phyloP scores from a whole-genome alignment of 64 coral and sea anemone genomes.

The Porites lutea region DNA sequence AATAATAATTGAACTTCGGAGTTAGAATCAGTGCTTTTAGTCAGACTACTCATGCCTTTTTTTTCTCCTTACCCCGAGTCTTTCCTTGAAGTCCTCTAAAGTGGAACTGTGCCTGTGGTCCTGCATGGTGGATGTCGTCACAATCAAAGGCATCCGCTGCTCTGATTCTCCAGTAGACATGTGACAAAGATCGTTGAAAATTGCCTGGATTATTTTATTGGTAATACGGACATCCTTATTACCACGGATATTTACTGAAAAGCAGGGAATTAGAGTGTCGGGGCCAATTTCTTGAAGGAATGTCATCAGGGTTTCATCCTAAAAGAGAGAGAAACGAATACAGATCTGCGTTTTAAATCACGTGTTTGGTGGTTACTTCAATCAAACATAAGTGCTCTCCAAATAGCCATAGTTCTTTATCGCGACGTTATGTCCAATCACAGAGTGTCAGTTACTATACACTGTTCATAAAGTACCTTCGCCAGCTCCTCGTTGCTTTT shows the following conservation, averaged over 20 bases:
- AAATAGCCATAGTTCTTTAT: too few species aligned
- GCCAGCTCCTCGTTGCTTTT: constrained; percentile 61
- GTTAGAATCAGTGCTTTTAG: too few species aligned
- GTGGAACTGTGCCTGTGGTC: constrained; percentile 11
- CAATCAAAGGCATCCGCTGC: constrained; percentile 64
- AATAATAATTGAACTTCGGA: too few species aligned
- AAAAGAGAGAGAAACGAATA: not conserved
- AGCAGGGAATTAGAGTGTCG: constrained; percentile 78
- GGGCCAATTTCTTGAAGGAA: constrained; percentile 72
- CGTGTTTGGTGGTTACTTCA: too few species aligned
- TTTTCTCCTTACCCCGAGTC: constrained; percentile 61
- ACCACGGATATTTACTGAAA: constrained; percentile 47
- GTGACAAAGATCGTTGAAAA: constrained; percentile 64
- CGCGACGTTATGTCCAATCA: too few species aligned
- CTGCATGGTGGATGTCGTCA: constrained; percentile 63
- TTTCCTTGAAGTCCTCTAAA: constrained; percentile 65
- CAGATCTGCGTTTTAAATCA: too few species aligned
- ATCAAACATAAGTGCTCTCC: too few species aligned
- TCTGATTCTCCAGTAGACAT: not conserved
- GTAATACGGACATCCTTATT: constrained; percentile 53
- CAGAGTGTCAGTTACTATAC: too few species aligned
- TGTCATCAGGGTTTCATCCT: constrained; percentile 59
- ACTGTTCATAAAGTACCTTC: not conserved
- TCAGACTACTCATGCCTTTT: too few species aligned
- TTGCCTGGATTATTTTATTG: constrained; percentile 23